Base-by-base conservation (phyloP, 2,797 vertebrate genomes). In the Lutjanus argentimaculatus region DNA sequence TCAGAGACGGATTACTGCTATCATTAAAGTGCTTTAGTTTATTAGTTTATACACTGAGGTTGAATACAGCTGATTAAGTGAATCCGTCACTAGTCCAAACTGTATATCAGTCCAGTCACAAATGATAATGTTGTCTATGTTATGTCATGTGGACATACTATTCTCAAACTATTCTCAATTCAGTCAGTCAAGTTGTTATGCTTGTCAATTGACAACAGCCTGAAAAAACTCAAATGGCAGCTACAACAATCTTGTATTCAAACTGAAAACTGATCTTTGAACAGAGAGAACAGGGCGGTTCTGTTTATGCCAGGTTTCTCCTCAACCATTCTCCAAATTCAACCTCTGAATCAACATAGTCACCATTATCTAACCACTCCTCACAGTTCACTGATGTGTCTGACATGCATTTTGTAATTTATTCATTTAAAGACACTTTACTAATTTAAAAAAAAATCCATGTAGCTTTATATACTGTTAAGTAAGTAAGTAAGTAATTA, bases 1-100 rank as follows among this genome's bases (percentile, higher is more conserved):
- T 67, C 79, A 75, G 71, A 63, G 36, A 40, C 73, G 45, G 57
- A 71, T 67, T 64, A 74, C 25, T 64, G 22, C 59, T 65, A 64
- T 65, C 19, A 67, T 45, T 17, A 11, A 55, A 70, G 19, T 42
- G 52, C 49, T 45, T 22, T 51, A 7, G 19, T 36, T 36, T 36
- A 36, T 22, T 51, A 7, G 19, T 36, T 36, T 36, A 36, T 45
- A n/a, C 16, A 68, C 16, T 22, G 21, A 49, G 12, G 4, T 15
- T 59, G n/a, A 56, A 61, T 22, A 51, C 25, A 65, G 45, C 67
- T 65, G 53, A 59, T 61, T 73, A 69, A 68, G 16, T 42, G 9
- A 68, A 76, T 68, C 63, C 51, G 59, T 6, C 53, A 49, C 36
- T 19, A 14, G 8, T 67, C 12, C 30, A 56, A 59, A 72, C 55